Evolutionary conservation across 2,797 vertebrate species (phyloP).

Genomic region (Acanthiza pusilla): DNA sequence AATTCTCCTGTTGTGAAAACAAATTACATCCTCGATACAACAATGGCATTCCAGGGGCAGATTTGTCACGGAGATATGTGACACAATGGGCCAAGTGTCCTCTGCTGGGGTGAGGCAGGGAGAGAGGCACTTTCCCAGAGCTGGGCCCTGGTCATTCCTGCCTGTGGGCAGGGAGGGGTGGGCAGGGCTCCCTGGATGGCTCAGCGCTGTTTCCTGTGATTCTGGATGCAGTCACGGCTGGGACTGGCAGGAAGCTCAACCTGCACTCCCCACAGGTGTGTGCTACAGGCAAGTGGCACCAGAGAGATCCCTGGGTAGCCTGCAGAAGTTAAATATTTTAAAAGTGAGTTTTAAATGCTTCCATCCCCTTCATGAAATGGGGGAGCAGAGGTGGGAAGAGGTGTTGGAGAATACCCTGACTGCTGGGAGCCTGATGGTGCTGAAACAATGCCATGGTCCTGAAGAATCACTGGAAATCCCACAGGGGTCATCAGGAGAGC

Average conservation of each 20-base stretch:
- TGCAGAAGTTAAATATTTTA: too few relatives aligned
- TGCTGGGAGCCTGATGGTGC: not conserved
- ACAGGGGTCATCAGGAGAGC: not conserved
- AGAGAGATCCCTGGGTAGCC: not conserved
- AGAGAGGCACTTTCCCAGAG: not conserved
- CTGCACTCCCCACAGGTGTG: not conserved
- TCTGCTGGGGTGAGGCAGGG: not conserved
- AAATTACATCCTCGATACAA: not conserved
- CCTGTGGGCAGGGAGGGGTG: not conserved
- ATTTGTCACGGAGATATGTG: not conserved
- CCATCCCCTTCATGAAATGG: rapidly evolving
- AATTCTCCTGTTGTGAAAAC: not conserved
- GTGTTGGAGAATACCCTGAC: not conserved
- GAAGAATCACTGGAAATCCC: not conserved
- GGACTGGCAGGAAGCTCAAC: not conserved
- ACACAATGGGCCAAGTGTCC: not conserved
- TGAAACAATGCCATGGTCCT: not conserved
- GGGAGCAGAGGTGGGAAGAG: not conserved
- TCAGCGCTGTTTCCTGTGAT: not conserved
- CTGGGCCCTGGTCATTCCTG: not conserved
- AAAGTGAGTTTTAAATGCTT: not conserved
- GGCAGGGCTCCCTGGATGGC: not conserved
- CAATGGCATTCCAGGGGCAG: not conserved
- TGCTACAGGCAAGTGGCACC: rapidly evolving
- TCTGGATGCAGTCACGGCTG: not conserved